Base-by-base conservation (phyloP, 2,113 vertebrate genomes). In the Cariama cristata region DNA sequence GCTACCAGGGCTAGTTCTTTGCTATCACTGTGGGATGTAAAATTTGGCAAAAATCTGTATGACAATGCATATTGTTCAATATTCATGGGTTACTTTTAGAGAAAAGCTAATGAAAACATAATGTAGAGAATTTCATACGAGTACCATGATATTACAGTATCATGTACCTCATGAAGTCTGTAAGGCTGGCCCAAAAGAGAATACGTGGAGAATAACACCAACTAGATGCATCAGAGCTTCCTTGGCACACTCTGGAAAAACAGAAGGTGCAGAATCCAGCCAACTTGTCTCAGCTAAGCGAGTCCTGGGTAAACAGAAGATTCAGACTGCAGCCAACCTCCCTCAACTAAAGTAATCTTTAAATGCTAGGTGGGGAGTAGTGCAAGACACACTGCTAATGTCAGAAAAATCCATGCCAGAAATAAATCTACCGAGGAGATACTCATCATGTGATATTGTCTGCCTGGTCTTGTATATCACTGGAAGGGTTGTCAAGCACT, bases 291-390 rank as follows among this genome's bases (percentile, higher is more conserved):
- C 93, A 86, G 86, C 79, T 92, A 95, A 62, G 52, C 3, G 5
- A 95, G 50, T 42, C 79, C 82, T 64, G 71, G 71, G 72, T 88
- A 95, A 95, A 93, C 91, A 97, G 93, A 92, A 95, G 94, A 71
- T 10, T 76, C 60, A 88, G 67, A 82, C 4, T 58, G 88, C 79
- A 96, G 95, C 93, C 93, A 97, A 60, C 14, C 81, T 91, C 73
- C 40, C 73, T 87, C 77, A 60, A 21, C 56, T 45, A 23, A 83
- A 87, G 66, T 50, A 50, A 75, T 79, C 76, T 83, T 64, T 81
- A 89, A 84, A 91, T 50, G 56, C 3, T 74, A 66, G 59, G 84
- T 94, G 47, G 33, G 84, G 81, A 95, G 14, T 14, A 40, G 69
- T 91, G 95, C 84, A 89, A 95, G 83, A 84, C 91, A 95, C 2